phyloP scores from a whole-genome alignment of 2,797 vertebrate species.

The Alectoris magna region DNA sequence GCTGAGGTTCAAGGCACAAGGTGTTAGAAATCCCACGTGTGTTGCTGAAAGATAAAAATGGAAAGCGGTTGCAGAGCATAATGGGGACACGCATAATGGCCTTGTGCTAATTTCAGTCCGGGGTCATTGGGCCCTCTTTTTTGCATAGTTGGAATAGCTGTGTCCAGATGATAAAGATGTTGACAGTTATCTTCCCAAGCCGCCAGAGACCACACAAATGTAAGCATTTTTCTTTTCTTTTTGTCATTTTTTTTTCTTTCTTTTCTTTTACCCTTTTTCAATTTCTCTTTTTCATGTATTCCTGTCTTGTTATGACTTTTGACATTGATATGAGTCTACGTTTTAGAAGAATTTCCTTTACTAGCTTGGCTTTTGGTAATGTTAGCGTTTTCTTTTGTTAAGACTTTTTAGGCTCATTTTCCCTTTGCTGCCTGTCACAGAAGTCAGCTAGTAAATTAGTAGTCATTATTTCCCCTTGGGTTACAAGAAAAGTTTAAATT shows the following conservation, averaged over 20 bases:
- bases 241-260: not conserved
- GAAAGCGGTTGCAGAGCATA: not conserved
- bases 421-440: not conserved
- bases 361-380: conserved; percentile 5
- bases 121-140: conserved; percentile 25
- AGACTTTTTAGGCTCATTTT: not conserved
- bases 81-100: conserved; percentile 16
- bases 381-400: conserved; percentile 23
- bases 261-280: not conserved
- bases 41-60: conserved; percentile 32
- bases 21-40: conserved; percentile 23
- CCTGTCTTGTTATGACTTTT: conserved; percentile 17
- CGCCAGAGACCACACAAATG: conserved; percentile 42
- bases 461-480: not conserved
- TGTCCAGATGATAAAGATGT: conserved; percentile 55
- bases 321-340: conserved; percentile 23
- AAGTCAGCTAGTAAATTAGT: conserved; percentile 13
- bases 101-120: conserved; percentile 21
- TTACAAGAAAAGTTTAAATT: conserved; percentile 16
- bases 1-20: not conserved
- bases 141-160: conserved; percentile 38
- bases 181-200: conserved; percentile 40
- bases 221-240: conserved; percentile 39
- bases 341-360: conserved; percentile 36
- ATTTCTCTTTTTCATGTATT: not conserved